phyloP scores from a whole-genome alignment of 2,797 vertebrate genomes.

The Pseudocheirus occidentalis region DNA sequence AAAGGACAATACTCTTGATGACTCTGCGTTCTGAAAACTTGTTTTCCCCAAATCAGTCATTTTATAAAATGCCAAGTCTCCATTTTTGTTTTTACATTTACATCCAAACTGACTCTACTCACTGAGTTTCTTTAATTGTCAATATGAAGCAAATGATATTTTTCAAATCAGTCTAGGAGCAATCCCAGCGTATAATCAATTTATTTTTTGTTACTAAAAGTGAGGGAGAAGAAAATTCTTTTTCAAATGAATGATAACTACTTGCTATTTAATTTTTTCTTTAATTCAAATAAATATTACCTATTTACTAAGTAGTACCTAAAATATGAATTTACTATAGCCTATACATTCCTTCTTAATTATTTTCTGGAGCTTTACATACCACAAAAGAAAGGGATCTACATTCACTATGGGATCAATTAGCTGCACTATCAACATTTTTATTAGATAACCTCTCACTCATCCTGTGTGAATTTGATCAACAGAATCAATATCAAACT shows the following conservation, averaged over 20 bases:
- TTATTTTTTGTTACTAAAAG: neutral
- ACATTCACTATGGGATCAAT: neutral
- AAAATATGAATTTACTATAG: neutral
- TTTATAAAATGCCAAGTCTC: conserved; percentile 32
- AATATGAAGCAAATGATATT: neutral
- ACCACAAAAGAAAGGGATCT: neutral
- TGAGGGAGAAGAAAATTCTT: neutral
- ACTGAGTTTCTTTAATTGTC: neutral
- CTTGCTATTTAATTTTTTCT: neutral
- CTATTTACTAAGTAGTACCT: neutral
- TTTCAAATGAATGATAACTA: neutral
- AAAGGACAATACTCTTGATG: neutral
- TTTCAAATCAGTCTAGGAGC: neutral
- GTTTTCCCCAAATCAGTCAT: neutral
- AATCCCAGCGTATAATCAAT: neutral
- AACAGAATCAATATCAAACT: neutral
- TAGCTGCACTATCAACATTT: neutral
- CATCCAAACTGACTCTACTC: neutral
- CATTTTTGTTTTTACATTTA: neutral
- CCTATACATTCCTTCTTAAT: neutral
- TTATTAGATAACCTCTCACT: neutral
- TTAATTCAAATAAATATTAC: neutral
- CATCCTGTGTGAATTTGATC: neutral
- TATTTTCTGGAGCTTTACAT: neutral
- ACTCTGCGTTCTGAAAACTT: neutral